Evolutionary conservation across 2,888 invertebrate genomes (phyloP), one percentile per base, ranked within the genome.

Genomic region (Kuschelorhynchus macadamiae): DNA sequence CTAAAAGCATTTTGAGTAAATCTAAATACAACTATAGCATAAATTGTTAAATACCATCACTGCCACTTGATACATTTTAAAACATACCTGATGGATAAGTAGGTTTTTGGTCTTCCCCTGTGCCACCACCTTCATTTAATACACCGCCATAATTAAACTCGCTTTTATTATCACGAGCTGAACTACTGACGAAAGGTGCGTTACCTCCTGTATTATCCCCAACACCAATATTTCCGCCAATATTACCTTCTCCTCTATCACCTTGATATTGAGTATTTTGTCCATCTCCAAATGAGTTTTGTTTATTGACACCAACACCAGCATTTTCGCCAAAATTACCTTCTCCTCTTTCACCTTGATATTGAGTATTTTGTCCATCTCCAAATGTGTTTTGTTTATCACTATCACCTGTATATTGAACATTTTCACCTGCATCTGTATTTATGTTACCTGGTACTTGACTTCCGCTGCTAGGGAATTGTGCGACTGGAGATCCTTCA

Each of bases 31-130:
- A n/a, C n/a, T n/a, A n/a, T 5, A 14, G 18, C 14, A 21, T 21
- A n/a, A 21, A 11, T 46, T 11, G 18, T n/a, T 1, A 17, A 18
- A 17, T 1, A 20, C 9, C 42, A 42, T 1, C 1, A 18, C 16
- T 42, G 7, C 8, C 1, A 42, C 16, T 8, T 14, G 1, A 46
- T 30, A 5, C 17, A 17, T 8, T 50, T 16, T 49, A 1, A 12
- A 1, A 36, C 39, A 11, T 11, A 52, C 52, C 36, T 52, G 32
- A 36, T 17, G 32, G 50, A 36, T 32, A 52, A 36, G 8, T 50
- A 7, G 7, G 3, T 25, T 7, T 7, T 3, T 25, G 3, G 4
- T 7, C 25, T 25, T 25, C 25, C 25, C 3, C 25, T 4, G 11
- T 9, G n/a, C 17, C 41, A 39, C 14, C 25, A 30, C 41, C 21